Base-by-base conservation (phyloP, 2,888 invertebrate genomes). In the Drosophila prostipennis region DNA sequence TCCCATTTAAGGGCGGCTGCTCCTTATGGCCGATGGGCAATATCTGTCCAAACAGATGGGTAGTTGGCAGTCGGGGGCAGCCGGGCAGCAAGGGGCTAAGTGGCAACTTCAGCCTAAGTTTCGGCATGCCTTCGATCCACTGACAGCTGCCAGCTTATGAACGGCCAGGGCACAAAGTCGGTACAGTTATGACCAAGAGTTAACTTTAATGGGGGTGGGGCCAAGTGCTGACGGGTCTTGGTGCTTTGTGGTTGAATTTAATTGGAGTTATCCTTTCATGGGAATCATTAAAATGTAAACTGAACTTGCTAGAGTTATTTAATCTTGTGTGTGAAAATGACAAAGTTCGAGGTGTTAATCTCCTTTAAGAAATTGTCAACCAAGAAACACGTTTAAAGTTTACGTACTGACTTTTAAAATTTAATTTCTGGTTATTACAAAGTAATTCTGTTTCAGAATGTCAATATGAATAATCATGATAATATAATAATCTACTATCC, bases 141-240 rank as follows among this genome's bases (percentile, higher is more conserved):
- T 34, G 64, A 45, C 64, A 64, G 64, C 37, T 32, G 48, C 16
- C 14, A 29, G 60, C 26, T 60, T 32, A 42, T 42, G 10, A 63
- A 13, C 59, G 23, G 26, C 26, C 29, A 10, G 14, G 60, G 14
- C 6, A 63, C 42, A 29, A 36, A 10, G 16, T 16, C 10, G 13
- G 65, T 65, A 65, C 65, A 69, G 65, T 65, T 69, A 55, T 65
- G 32, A 23, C 39, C 56, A 65, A 65, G 68, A 65, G 69, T 6
- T 34, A 14, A 19, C 45, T 34, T 55, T 40, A 46, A 40, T 37
- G 19, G 16, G 16, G 7, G 1, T 10, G 8, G 6, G 10, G 29
- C 1, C 13, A 39, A 55, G 43, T 46, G 29, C 39, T 26, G 36
- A 16, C 8, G 32, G 8, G 23, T n/a, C 6, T 14, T 46, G 14